Percentiles rank a stretch among this genome's conserved stretches.
phyloP scores from a whole-genome alignment of 2,113 vertebrate species.

The Ivindomyrus marchei region DNA sequence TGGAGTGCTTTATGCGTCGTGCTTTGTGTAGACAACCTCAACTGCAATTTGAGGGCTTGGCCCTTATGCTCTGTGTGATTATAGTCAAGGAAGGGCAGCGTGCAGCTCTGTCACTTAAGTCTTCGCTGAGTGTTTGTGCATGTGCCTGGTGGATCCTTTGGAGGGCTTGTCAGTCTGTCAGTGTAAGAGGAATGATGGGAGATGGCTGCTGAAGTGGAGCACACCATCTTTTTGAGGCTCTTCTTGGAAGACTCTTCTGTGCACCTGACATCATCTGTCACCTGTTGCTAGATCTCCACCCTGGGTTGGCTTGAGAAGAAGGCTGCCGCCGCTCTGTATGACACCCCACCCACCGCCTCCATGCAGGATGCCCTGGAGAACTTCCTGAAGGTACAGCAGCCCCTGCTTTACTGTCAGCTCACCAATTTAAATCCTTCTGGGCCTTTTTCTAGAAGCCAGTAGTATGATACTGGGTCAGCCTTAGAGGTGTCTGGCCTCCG shows the following conservation, averaged over 20 bases:
- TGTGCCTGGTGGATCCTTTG: neutral
- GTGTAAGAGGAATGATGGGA: neutral
- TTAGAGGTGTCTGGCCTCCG: neutral
- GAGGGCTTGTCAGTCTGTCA: neutral
- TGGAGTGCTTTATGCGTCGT: neutral
- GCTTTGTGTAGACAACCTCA: neutral
- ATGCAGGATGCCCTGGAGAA: constrained; percentile 79
- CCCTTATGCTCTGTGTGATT: constrained; percentile 13
- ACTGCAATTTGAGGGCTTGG: neutral
- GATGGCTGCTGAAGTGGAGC: neutral
- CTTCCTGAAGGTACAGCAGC: constrained; percentile 71
- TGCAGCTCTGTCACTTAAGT: neutral
- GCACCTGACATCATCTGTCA: neutral
- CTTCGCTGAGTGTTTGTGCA: neutral
- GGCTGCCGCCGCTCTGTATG: constrained; percentile 73
- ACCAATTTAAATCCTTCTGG: too few relatives aligned
- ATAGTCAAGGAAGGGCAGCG: neutral
- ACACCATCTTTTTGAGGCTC: neutral
- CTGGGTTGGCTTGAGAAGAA: constrained; percentile 82
- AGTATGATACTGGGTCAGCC: neutral
- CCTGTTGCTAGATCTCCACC: constrained; percentile 64
- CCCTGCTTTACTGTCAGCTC: too few relatives aligned
- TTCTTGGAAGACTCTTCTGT: neutral
- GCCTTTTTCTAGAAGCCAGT: neutral
- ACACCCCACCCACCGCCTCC: constrained; percentile 64